Evolutionary conservation across 1,140 invertebrate genomes (phyloP), one percentile per base, ranked within the genome.

Genomic region (Linepithema humile): DNA sequence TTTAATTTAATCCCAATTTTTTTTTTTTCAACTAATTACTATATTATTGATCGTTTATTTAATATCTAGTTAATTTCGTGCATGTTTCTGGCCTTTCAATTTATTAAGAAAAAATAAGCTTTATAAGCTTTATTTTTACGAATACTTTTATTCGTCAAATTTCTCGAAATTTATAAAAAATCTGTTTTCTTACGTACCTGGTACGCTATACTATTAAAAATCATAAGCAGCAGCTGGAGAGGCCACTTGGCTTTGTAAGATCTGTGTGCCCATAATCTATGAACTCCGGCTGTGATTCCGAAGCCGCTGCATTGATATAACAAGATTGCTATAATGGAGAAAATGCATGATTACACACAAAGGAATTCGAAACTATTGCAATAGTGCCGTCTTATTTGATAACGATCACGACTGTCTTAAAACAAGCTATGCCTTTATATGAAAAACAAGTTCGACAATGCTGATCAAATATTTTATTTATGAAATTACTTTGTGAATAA

Each of bases 221-320:
- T 12, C 12, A 45, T 45, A 2, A 45, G 1, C 43, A 45, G 1
- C 43, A 45, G 12, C 15, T 15, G 12, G 10, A 45, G 10, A 12
- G 2, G 43, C 43, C 43, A 45, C 0, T 45, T 45, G 10, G 43
- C 43, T 45, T 45, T 45, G 43, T 45, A 45, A 45, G 12, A 12
- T 9, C 43, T 9, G 15, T 72, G 32, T 0, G 2, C 32, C 23
- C 23, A 17, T 9, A 72, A 72, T 55, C 40, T 38, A 15, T 72
- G 43, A 29, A 35, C 1, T 20, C 23, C 40, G 4, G 69, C 69
- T 12, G 40, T 72, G 17, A 38, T 15, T 3, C 5, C 53, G 6
- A 45, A 90, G 3, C 97, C 98, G 26, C 95, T 96, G 35, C 95
- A 92, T 65, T 96, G 93, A 93, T 98, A 98, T 72, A 97, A 88